phyloP scores from a whole-genome alignment of 2,113 vertebrate genomes.

The Grus americana region DNA sequence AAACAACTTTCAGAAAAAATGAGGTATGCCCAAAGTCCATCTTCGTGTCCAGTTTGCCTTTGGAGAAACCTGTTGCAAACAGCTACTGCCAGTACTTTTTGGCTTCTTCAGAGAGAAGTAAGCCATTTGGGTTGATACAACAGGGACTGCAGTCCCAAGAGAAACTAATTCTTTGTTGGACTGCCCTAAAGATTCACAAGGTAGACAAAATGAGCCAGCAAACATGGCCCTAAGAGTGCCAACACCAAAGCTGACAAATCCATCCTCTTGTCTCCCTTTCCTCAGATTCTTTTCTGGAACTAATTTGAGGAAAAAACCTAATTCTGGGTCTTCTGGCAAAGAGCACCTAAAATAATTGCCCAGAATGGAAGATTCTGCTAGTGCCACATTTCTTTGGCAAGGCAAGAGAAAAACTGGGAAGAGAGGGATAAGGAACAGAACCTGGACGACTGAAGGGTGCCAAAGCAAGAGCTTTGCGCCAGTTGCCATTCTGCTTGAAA shows the following conservation, averaged over 20 bases:
- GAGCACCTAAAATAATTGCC: conserved; percentile 37
- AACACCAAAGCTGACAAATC: conserved; percentile 57
- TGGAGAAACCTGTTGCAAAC: background rate
- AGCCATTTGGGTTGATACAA: background rate
- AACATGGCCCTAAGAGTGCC: background rate
- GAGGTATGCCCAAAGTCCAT: background rate
- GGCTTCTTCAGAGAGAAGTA: background rate
- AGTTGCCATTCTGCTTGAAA: conserved; percentile 58
- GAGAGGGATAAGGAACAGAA: conserved; percentile 63
- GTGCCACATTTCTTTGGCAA: conserved; percentile 57
- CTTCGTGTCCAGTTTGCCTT: background rate
- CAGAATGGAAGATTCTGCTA: conserved; percentile 55
- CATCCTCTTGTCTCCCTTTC: conserved; percentile 33
- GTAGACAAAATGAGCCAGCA: conserved; percentile 37
- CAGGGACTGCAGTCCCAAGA: background rate
- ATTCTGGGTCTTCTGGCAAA: conserved; percentile 51
- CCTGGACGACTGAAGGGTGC: conserved; percentile 50
- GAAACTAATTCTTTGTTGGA: conserved; percentile 2
- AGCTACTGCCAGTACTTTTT: background rate
- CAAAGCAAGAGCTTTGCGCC: conserved; percentile 26
- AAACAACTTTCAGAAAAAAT: background rate
- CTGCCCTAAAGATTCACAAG: background rate
- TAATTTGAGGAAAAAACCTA: conserved; percentile 26
- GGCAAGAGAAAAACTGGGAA: conserved; percentile 49
- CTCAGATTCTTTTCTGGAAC: conserved; percentile 46